A percentile compares a stretch with the other conserved stretches of the same genome.
These are phyloP conservation scores for Amphilophus citrinellus DNA, from an alignment of 2,113 vertebrate genomes.

Conservation along the genomic window DNA sequence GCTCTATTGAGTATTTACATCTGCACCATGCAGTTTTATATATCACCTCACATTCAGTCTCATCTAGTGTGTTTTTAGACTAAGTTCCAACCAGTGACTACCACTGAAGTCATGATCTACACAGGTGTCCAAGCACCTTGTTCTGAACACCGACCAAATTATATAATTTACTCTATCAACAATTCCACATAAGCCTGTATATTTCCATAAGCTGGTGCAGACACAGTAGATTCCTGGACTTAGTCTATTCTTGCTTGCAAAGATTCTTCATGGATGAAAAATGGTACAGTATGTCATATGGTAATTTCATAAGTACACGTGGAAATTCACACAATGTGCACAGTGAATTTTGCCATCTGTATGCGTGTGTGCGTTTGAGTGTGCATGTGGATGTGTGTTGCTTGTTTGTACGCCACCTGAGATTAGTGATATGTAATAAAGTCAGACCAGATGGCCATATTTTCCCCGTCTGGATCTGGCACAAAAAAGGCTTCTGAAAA, in stretches of 20 bases:
- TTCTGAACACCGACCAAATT: not conserved
- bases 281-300: not conserved
- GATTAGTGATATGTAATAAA: conserved; percentile 65
- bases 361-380: not conserved
- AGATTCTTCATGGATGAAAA: not conserved
- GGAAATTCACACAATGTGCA: not conserved
- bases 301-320: conserved; percentile 25
- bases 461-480: conserved; percentile 56
- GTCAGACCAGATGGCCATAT: conserved; percentile 70
- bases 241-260: not conserved
- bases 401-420: conserved; percentile 48
- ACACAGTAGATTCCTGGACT: not conserved
- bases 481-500: conserved; percentile 63
- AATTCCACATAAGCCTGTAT: not conserved
- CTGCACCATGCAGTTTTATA: not conserved
- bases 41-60: not conserved
- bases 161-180: not conserved
- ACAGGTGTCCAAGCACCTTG: not conserved
- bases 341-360: conserved; percentile 15
- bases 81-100: not conserved
- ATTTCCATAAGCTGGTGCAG: not conserved
- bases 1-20: not conserved
- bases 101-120: not conserved
- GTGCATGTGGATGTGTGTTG: conserved; percentile 4
- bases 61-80: not conserved